phyloP scores from a whole-genome alignment of 2,888 invertebrate genomes.

The Encarsia formosa region DNA sequence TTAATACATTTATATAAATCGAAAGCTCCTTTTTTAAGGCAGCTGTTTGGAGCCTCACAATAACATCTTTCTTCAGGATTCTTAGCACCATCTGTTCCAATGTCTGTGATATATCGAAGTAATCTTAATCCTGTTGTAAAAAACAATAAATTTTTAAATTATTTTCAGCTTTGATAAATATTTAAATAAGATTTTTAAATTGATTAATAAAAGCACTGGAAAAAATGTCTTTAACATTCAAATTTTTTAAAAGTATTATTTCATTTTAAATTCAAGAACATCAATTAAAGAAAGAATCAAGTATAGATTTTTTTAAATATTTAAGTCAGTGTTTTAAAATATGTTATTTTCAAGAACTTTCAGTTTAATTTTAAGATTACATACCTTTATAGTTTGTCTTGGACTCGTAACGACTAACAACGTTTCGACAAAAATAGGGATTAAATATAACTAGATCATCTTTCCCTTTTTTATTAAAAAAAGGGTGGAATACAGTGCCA shows the following conservation, averaged over 20 bases:
- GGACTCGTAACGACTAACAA: conserved; percentile 29
- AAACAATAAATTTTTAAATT: no score
- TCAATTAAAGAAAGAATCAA: no score
- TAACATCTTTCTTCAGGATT: conserved; percentile 57
- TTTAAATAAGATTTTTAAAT: no score
- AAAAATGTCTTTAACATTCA: no score
- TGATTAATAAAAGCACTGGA: no score
- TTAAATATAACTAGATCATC: conserved; percentile 69
- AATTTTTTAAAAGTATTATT: no score
- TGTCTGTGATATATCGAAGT: conserved; percentile 63
- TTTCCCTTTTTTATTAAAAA: conserved; percentile 56
- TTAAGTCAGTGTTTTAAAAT: no score
- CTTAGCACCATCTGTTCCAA: conserved; percentile 63
- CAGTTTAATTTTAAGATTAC: background rate
- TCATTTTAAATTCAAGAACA: no score
- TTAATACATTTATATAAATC: conserved; percentile 64
- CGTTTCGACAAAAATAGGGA: conserved; percentile 68
- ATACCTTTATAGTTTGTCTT: conserved; percentile 6
- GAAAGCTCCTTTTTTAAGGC: conserved; percentile 69
- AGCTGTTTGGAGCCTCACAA: conserved; percentile 59
- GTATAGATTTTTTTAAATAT: no score
- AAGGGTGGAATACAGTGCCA: conserved; percentile 82
- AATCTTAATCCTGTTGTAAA: conserved; percentile 44
- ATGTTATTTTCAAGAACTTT: no score
- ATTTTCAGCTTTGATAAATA: no score